These are phyloP conservation scores for Penaeus chinensis DNA, from an alignment of 1,140 invertebrate genomes.

Conservation along the genomic window DNA sequence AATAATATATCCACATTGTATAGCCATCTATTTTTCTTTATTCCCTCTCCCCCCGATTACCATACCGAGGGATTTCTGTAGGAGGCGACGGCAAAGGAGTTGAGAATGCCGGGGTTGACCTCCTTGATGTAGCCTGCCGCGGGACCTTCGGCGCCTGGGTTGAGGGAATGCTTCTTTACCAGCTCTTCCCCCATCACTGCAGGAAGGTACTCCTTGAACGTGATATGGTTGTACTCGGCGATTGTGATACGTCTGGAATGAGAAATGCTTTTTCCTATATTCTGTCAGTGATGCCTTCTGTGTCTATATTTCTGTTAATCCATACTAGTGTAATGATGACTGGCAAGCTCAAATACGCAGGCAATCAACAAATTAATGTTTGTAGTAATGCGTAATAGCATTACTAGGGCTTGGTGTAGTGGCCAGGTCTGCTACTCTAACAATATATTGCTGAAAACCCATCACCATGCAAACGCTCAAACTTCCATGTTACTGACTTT, in stretches of 20 bases:
- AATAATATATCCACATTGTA: too few species aligned
- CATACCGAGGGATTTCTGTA: constrained; percentile 65
- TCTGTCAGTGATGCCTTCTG: background rate
- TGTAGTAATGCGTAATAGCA: too few species aligned
- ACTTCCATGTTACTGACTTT: too few species aligned
- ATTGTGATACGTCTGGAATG: constrained; percentile 63
- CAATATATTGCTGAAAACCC: too few species aligned
- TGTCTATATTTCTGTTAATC: background rate
- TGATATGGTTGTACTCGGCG: constrained; percentile 68
- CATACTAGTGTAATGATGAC: background rate
- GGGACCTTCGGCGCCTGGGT: constrained; percentile 52
- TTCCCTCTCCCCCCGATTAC: background rate
- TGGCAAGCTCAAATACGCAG: background rate
- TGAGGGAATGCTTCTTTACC: constrained; percentile 58
- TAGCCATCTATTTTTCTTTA: too few species aligned
- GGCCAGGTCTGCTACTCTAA: too few species aligned
- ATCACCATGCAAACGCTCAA: too few species aligned
- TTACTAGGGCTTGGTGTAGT: too few species aligned
- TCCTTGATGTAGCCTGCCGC: constrained; percentile 64
- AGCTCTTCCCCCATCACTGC: constrained; percentile 64
- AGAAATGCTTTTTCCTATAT: background rate
- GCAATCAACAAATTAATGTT: background rate
- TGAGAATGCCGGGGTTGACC: constrained; percentile 63
- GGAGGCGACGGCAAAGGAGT: constrained; percentile 64
- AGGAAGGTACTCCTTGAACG: constrained; percentile 70